Percentiles rank a stretch among this genome's conserved stretches.
These are phyloP conservation scores for Berghia stephanieae DNA, from an alignment of 1,140 invertebrate genomes.

Conservation along the genomic window DNA sequence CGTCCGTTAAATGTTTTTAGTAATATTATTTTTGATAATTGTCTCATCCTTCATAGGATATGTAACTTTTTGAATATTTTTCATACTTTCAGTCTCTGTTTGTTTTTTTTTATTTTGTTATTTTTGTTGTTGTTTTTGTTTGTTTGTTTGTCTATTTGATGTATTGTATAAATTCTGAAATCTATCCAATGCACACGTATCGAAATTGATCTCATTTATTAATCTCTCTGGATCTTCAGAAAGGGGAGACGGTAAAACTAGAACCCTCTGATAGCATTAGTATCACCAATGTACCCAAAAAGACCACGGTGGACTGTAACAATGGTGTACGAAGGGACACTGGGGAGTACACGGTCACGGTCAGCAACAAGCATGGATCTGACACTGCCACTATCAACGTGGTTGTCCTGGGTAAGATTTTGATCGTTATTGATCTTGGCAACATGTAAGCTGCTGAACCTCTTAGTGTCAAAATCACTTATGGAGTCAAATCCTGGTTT, in stretches of 20 bases:
- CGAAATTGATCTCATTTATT: neutral
- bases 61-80: too few species aligned
- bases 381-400: conserved; percentile 94
- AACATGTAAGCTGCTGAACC: too few species aligned
- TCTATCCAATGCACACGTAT: neutral
- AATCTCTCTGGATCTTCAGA: too few species aligned
- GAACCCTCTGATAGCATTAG: conserved; percentile 39
- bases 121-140: too few species aligned
- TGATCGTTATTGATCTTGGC: neutral
- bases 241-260: conserved; percentile 43
- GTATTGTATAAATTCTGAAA: neutral
- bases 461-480: too few species aligned
- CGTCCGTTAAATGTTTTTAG: too few species aligned
- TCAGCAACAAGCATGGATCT: conserved; percentile 94
- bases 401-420: conserved; percentile 83
- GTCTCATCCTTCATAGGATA: too few species aligned
- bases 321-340: conserved; percentile 92
- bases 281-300: conserved; percentile 46
- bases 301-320: conserved; percentile 79
- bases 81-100: too few species aligned
- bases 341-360: conserved; percentile 91
- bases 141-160: too few species aligned
- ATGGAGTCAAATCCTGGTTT: neutral
- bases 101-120: too few species aligned
- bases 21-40: too few species aligned